Conservation (phyloP, 2,797 vertebrate species). For the Enteromius afrohamiltoni region DNA sequence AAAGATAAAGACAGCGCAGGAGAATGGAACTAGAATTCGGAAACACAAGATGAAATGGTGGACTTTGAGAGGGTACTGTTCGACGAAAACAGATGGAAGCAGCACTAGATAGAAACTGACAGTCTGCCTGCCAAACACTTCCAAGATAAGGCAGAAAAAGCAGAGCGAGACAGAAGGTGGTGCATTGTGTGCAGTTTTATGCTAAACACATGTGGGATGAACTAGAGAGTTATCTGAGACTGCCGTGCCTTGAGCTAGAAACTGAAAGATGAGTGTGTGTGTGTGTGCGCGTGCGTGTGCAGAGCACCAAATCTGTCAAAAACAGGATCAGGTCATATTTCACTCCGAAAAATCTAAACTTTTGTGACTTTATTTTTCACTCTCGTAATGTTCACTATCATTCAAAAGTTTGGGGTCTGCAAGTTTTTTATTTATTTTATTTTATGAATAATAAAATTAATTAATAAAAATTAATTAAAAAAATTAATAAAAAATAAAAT, state of each 20-base stretch:
- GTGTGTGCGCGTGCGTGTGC: slow-evolving; percentile 23
- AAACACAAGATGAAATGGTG: slow-evolving; percentile 23
- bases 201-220: slow-evolving; percentile 41
- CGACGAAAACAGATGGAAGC: slow-evolving; percentile 51
- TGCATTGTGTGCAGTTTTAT: slow-evolving; percentile 53
- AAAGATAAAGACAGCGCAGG: not conserved
- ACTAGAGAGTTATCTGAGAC: slow-evolving; percentile 44
- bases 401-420: not conserved
- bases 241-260: slow-evolving; percentile 14
- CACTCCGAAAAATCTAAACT: not conserved
- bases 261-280: slow-evolving; percentile 33
- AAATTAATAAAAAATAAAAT: too few species aligned
- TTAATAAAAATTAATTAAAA: too few species aligned
- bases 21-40: not conserved
- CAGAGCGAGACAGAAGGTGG: slow-evolving; percentile 11
- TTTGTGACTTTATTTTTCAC: not conserved
- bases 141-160: slow-evolving; percentile 39
- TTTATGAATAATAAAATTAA: too few species aligned
- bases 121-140: slow-evolving; percentile 46
- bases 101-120: slow-evolving; percentile 53
- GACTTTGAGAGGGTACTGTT: slow-evolving; percentile 17
- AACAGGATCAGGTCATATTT: not conserved
- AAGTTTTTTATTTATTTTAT: not conserved
- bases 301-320: slow-evolving; percentile 15
- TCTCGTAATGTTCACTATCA: not conserved